Evolutionary conservation across 2,888 invertebrate species (phyloP).

Genomic region (Colletes collaris): DNA sequence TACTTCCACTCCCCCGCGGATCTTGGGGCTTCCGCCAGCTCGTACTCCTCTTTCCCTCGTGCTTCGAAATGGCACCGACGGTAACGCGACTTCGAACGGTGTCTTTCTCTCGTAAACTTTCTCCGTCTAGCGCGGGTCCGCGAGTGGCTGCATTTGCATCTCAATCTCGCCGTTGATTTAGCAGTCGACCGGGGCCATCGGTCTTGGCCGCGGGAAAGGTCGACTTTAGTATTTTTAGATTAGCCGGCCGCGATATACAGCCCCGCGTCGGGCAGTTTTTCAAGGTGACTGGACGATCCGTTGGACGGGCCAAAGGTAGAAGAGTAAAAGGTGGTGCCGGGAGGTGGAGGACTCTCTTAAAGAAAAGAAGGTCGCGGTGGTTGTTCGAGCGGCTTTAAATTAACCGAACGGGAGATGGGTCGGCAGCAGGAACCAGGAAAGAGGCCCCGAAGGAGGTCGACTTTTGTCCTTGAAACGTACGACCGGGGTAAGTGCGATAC

Average conservation of each 20-base stretch:
- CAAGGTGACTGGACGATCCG: conserved; percentile 56
- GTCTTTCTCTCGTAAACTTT: conserved; percentile 48
- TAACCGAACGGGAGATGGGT: conserved; percentile 51
- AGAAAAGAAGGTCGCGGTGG: conserved; percentile 57
- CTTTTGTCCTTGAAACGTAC: conserved; percentile 69
- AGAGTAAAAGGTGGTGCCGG: conserved; percentile 16
- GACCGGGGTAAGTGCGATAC: conserved; percentile 58
- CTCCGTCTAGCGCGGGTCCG: conserved; percentile 25
- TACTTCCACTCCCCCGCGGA: too few species aligned
- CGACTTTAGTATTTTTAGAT: conserved; percentile 75
- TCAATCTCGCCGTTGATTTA: conserved; percentile 78
- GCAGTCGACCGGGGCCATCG: conserved; percentile 71
- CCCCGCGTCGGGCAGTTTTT: conserved; percentile 66
- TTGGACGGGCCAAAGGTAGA: conserved; percentile 4
- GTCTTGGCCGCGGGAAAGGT: conserved; percentile 68
- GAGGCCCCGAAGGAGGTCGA: conserved; percentile 66
- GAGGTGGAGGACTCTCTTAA: conserved; percentile 34
- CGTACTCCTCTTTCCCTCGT: conserved; percentile 1
- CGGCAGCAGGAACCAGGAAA: conserved; percentile 66
- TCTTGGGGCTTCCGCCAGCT: not conserved
- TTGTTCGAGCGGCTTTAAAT: conserved; percentile 61
- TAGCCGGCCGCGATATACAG: conserved; percentile 69
- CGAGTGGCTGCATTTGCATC: conserved; percentile 75
- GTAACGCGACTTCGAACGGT: conserved; percentile 2
- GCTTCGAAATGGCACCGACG: not conserved